Base-by-base conservation (phyloP, 2,888 invertebrate species). In the Exephanes ischioxanthus region DNA sequence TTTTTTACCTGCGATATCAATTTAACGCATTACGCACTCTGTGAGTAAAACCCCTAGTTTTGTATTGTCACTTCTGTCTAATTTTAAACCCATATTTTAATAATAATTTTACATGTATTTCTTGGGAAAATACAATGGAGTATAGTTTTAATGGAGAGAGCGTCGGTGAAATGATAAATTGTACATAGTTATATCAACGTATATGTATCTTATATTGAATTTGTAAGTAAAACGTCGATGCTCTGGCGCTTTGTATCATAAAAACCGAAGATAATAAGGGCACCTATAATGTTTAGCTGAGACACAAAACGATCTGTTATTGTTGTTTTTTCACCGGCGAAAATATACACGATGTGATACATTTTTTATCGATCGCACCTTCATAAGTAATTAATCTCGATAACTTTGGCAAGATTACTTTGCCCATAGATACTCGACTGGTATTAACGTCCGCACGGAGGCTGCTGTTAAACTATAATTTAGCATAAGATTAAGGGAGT, bases 51-150 rank as follows among this genome's bases (percentile, higher is more conserved):
- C 83, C 78, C 78, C 83, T 86, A 86, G 77, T 85, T 75, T 79
- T 48, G 71, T 89, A 87, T 78, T 81, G 79, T 84, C 70, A 76
- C 83, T 70, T 88, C 78, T 82, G 75, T 87, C 80, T 83, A 87
- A 58, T 70, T 86, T 86, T 86, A 79, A 87, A 88, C 89, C 89
- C 88, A 87, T 90, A 91, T 88, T 91, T 91, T 88, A 89, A 89
- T 88, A 89, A 88, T 86, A 80, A 88, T 83, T 89, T 87, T 87
- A 84, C 72, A 89, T 84, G 78, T 82, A 79, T 83, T 71, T 76
- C 71, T 72, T 70, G 58, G 76, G 11, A 19, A 22, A 14, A 48
- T 71, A 53, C 45, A 41, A 26, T 76, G 75, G 61, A 75, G 58
- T 70, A 37, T 63, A 67, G 14, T 58, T 67, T 75, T 61, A 68